phyloP scores from a whole-genome alignment of 1,140 invertebrate species.

The Caenorhabditis elegans region DNA sequence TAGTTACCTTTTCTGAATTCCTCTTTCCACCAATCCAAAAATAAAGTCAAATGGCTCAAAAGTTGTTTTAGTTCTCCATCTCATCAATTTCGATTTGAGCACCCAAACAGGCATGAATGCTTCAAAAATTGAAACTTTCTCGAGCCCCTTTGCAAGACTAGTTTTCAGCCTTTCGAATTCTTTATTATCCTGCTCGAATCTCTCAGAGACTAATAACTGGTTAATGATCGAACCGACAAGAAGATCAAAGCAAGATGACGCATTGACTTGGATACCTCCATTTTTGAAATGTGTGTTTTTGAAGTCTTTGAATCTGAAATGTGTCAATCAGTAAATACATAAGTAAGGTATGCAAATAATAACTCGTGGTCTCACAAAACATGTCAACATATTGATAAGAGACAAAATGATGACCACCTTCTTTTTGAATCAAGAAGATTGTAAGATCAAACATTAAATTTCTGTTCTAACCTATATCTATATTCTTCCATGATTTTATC shows the following conservation, averaged over 20 bases:
- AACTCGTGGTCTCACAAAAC: too few species aligned
- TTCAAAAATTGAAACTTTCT: slow-evolving; percentile 11
- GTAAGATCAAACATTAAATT: too few species aligned
- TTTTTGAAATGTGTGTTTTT: slow-evolving; percentile 19
- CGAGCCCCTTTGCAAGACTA: slow-evolving; percentile 16
- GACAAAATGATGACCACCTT: too few species aligned
- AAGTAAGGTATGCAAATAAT: too few species aligned
- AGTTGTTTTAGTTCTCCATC: background rate
- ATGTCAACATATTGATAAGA: too few species aligned
- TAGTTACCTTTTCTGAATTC: slow-evolving; percentile 19
- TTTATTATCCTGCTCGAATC: slow-evolving; percentile 33
- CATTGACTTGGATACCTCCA: background rate
- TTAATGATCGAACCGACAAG: slow-evolving; percentile 47
- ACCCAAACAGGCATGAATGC: background rate
- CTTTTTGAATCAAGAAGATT: too few species aligned
- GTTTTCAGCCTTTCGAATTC: slow-evolving; percentile 31
- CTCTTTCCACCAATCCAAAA: background rate
- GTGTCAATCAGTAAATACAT: too few species aligned
- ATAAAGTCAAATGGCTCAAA: background rate
- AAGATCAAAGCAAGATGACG: slow-evolving; percentile 19
- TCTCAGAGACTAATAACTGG: slow-evolving; percentile 19
- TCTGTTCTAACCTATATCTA: slow-evolving; percentile 22
- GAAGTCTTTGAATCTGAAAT: slow-evolving; percentile 8
- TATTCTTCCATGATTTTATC: slow-evolving; percentile 46
- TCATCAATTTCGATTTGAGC: slow-evolving; percentile 11